phyloP scores from a whole-genome alignment of 2,113 vertebrate genomes.

The Percina caprodes region DNA sequence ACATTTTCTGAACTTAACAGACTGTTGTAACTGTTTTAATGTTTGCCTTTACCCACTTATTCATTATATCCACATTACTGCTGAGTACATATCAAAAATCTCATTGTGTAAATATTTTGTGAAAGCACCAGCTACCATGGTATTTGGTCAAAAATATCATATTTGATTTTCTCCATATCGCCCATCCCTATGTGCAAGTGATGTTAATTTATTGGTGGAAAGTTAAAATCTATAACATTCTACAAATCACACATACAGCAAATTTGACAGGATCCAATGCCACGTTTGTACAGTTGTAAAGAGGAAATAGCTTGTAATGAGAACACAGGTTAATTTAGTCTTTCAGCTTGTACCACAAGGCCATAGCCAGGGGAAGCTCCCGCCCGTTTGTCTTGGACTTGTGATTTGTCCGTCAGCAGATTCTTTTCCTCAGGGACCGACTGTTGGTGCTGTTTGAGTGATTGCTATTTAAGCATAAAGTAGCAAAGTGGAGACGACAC shows the following conservation, averaged over 20 bases:
- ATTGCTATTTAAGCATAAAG: slow-evolving; percentile 39
- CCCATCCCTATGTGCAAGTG: no score
- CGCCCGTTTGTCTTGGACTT: neutral
- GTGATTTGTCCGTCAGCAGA: slow-evolving; percentile 18
- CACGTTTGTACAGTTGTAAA: neutral
- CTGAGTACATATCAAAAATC: no score
- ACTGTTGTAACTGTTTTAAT: no score
- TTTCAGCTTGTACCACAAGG: neutral
- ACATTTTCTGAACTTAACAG: no score
- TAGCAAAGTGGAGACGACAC: slow-evolving; percentile 41
- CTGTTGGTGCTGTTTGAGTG: slow-evolving; percentile 11
- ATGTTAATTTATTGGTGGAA: neutral
- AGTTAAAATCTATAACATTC: neutral
- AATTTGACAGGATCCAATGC: neutral
- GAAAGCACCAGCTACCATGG: no score
- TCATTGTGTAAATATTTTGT: no score
- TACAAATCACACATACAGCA: neutral
- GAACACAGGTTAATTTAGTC: neutral
- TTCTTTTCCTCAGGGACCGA: neutral
- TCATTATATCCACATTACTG: no score
- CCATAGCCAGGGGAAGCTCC: neutral
- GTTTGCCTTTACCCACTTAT: no score
- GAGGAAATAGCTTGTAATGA: no score
- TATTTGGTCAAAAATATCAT: no score
- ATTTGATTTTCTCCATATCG: no score